These are phyloP conservation scores for Pangasianodon gigas DNA, from an alignment of 2,113 vertebrate species.

Conservation along the genomic window DNA sequence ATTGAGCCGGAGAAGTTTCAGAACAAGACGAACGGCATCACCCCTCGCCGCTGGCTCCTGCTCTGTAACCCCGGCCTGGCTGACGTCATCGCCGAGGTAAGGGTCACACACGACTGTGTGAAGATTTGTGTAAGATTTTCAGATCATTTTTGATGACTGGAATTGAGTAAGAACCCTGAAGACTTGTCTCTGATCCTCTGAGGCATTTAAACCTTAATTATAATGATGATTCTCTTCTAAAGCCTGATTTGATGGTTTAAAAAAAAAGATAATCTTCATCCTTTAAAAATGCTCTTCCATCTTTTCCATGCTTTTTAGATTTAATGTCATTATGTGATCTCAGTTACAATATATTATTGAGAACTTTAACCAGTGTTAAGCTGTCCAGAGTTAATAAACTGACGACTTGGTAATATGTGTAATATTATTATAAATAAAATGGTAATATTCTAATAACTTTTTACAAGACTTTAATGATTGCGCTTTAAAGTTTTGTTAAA, in stretches of 20 bases:
- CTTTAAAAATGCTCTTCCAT: no score
- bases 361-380: not conserved
- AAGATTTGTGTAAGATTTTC: not conserved
- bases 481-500: no score
- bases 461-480: no score
- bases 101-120: not conserved
- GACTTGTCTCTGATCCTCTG: not conserved
- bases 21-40: conserved; percentile 90
- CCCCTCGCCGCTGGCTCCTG: conserved; percentile 84
- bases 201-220: not conserved
- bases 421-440: no score
- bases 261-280: not conserved
- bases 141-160: not conserved
- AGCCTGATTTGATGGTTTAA: not conserved
- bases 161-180: not conserved
- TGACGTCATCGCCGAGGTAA: conserved; percentile 80
- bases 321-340: no score
- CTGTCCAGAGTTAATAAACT: not conserved
- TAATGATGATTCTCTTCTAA: not conserved
- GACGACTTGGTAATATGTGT: not conserved
- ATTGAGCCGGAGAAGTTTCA: conserved; percentile 85
- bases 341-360: no score
- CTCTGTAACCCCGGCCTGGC: conserved; percentile 85
- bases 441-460: no score
- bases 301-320: not conserved